These are phyloP conservation scores for Drosophila paramelanica DNA, from an alignment of 2,888 invertebrate species.

Conservation along the genomic window DNA sequence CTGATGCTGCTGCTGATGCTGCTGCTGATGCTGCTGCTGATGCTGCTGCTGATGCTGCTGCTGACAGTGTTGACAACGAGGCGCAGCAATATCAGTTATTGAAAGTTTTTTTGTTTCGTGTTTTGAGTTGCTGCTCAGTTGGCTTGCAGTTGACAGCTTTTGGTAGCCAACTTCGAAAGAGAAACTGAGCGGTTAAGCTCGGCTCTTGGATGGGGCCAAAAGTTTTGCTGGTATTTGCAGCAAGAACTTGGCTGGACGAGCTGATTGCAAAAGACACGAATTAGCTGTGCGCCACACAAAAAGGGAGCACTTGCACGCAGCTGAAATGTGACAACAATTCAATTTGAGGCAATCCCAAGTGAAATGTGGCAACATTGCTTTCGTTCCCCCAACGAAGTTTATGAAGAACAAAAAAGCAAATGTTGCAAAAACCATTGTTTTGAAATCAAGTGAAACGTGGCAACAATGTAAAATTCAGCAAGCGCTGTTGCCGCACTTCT, in stretches of 20 bases:
- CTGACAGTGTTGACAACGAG: conserved; percentile 49
- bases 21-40: conserved; percentile 36
- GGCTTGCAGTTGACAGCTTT: conserved; percentile 43
- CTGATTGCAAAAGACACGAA: conserved; percentile 35
- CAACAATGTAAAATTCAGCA: conserved; percentile 3
- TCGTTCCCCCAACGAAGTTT: too few relatives aligned
- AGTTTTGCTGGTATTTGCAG: conserved; percentile 32
- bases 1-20: conserved; percentile 35
- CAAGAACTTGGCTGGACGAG: conserved; percentile 17
- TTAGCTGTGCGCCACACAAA: conserved; percentile 27
- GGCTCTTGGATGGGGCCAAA: conserved; percentile 9
- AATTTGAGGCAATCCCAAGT: neutral
- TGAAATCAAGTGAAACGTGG: neutral
- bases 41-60: conserved; percentile 21
- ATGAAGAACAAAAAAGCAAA: too few relatives aligned
- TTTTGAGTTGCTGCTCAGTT: conserved; percentile 28
- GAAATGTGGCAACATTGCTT: conserved; percentile 29
- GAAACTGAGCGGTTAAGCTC: conserved; percentile 9
- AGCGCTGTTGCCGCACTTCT: conserved; percentile 32
- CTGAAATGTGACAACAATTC: conserved; percentile 32
- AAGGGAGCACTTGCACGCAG: conserved; percentile 3
- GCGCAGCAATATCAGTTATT: conserved; percentile 56
- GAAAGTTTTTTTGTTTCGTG: conserved; percentile 35
- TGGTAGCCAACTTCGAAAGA: conserved; percentile 24
- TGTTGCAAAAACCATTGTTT: too few relatives aligned